A percentile compares a stretch with the other conserved stretches of the same genome.
Conservation (phyloP, 2,888 invertebrate species). For the Sphaerophoria taeniata region DNA sequence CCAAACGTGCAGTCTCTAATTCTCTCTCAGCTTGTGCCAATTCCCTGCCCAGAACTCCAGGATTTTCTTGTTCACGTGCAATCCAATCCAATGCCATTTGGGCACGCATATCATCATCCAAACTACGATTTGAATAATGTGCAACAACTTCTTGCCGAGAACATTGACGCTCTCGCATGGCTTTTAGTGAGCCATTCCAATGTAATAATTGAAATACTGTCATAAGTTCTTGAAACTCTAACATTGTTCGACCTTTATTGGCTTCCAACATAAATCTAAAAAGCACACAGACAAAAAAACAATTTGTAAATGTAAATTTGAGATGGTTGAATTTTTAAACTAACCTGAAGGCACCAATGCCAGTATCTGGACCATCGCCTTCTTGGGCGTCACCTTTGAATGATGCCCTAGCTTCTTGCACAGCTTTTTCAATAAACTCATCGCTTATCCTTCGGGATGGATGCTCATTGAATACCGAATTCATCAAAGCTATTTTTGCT, state of each 20-base stretch:
- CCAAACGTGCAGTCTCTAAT: conserved; percentile 92
- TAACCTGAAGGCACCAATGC: conserved; percentile 88
- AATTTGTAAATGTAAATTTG: not conserved
- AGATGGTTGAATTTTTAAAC: not conserved
- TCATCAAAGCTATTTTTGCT: conserved; percentile 98
- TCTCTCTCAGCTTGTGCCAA: conserved; percentile 93
- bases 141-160: conserved; percentile 96
- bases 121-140: conserved; percentile 95
- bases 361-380: conserved; percentile 88
- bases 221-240: conserved; percentile 98
- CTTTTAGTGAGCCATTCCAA: conserved; percentile 98
- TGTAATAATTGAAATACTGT: conserved; percentile 98
- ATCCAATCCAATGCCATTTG: conserved; percentile 99
- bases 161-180: conserved; percentile 97
- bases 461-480: conserved; percentile 98
- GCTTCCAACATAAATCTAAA: conserved; percentile 89
- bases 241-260: conserved; percentile 96
- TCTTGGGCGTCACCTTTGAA: conserved; percentile 87
- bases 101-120: conserved; percentile 97
- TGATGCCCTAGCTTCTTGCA: conserved; percentile 94
- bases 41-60: conserved; percentile 91
- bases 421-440: conserved; percentile 96
- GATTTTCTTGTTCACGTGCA: conserved; percentile 89
- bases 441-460: conserved; percentile 96
- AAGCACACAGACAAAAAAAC: not conserved